Percentiles rank a stretch among this genome's conserved stretches.
Conservation (phyloP, 2,113 vertebrate genomes). For the Grammatotria lemairii region DNA sequence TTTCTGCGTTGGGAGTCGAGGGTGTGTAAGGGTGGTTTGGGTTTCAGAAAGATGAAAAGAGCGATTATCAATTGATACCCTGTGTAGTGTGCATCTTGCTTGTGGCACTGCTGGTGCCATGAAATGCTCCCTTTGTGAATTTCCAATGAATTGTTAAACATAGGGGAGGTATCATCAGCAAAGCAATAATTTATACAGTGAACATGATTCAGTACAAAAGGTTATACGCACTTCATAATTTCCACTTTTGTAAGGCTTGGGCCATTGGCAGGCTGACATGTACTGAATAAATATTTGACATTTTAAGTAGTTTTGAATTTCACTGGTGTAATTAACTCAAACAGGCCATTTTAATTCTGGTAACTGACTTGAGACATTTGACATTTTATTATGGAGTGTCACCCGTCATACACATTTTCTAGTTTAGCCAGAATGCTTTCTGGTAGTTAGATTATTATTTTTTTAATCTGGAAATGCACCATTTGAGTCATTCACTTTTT, state of each 20-base stretch:
- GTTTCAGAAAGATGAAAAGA: slow-evolving; percentile 22
- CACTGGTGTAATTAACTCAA: neutral
- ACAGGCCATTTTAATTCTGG: neutral
- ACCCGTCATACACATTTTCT: neutral
- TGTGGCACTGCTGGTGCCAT: neutral
- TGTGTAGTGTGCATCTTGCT: neutral
- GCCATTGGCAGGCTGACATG: neutral
- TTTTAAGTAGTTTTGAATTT: neutral
- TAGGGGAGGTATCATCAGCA: neutral
- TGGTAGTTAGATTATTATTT: neutral
- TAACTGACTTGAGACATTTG: neutral
- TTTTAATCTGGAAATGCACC: neutral
- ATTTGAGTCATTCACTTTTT: slow-evolving; percentile 19
- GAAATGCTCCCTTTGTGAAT: slow-evolving; percentile 37
- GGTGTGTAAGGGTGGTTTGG: neutral
- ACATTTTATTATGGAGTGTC: neutral
- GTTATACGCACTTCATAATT: slow-evolving; percentile 8
- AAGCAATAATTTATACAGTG: slow-evolving; percentile 1
- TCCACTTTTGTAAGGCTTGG: neutral
- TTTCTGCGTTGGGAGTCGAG: neutral
- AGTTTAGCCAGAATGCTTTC: neutral
- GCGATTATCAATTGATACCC: slow-evolving; percentile 2
- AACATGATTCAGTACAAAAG: neutral
- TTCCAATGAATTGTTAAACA: slow-evolving; percentile 25
- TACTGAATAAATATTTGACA: slow-evolving; percentile 13